Base-by-base conservation (phyloP, 2,888 invertebrate species). In the Oscheius onirici region DNA sequence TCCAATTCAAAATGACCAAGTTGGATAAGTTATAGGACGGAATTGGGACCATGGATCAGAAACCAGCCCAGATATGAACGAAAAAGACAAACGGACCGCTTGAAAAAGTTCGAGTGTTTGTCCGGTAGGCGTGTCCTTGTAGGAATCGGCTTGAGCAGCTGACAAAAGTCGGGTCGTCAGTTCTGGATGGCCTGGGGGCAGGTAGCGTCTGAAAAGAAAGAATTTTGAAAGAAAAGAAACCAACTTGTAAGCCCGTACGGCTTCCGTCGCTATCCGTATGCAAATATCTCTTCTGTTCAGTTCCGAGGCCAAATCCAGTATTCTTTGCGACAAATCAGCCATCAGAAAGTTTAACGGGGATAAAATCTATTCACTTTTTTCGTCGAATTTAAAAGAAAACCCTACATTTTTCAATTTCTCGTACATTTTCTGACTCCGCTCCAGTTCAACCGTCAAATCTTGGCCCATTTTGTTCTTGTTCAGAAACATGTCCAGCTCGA, bases 131-230 rank as follows among this genome's bases (percentile, higher is more conserved):
- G 63, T n/a, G 20, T 49, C 63, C 13, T 10, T 40, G 40, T 44
- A 68, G n/a, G 63, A 72, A n/a, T 40, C 51, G 24, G 55, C 43
- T 3, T 51, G 46, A 13, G 72, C 69, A 8, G 69, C 63, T 8
- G 49, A 28, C 26, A 57, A 43, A 8, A 69, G 58, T 8, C 69
- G 61, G 13, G 43, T 46, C 15, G 72, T 52, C 24, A 72, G 63
- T 44, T 69, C 69, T 3, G 72, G 72, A 63, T 72, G 61, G n/a
- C 72, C 72, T 11, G 40, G 46, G n/a, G 69, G 65, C 20, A 72
- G 49, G 49, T 63, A 72, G 22, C 61, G 11, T 54, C 72, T 72
- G 22, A 8, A 51, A 67, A 71, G 44, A 69, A 20, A 61, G 26
- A 15, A 34, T 10, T 67, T 26, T n/a, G 63, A 10, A 28, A 3